Base-by-base conservation (phyloP, 2,113 vertebrate genomes). In the Chamaetylas fuelleborni region DNA sequence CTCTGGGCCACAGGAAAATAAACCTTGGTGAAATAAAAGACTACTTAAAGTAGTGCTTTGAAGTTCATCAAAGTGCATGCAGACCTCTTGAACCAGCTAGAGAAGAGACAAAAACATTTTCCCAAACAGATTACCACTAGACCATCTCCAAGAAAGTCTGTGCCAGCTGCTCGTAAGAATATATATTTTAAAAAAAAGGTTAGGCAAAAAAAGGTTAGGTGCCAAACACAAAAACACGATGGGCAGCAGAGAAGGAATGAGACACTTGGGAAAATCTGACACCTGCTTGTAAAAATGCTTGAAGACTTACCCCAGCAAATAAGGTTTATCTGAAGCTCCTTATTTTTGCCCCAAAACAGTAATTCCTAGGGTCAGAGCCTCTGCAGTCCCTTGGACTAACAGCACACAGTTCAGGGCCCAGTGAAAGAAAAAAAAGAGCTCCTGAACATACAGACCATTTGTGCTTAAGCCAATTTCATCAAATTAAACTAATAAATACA, bases 1-100 rank as follows among this genome's bases (percentile, higher is more conserved):
- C 67, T 92, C 29, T 77, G 65, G 45, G 47, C 54, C 76, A 70
- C 48, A 83, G 51, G 18, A 95, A 70, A 86, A 94, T 36, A 94
- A 92, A 74, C 38, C 14, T 67, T 34, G 19, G 43, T 14, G 8
- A 95, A 90, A 92, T 83, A 81, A 77, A 93, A 76, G 50, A n/a
- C 58, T 86, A 31, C 60, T 45, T 54, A 53, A 92, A 92, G 67
- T 11, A 61, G 16, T 50, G 31, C 12, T 90, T 86, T 76, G 34
- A 84, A 83, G 42, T 73, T 88, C 77, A 92, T 60, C 47, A 45
- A 61, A 93, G 54, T 72, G 19, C 22, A 64, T 20, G 25, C 13
- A 88, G 43, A 86, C 51, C 56, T 81, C 43, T 81, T 84, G 72
- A 91, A 88, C 53, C 20, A 71, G 47, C 38, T 34, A 62, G 53